phyloP scores from a whole-genome alignment of 2,797 vertebrate species.

The Moxostoma hubbsi region DNA sequence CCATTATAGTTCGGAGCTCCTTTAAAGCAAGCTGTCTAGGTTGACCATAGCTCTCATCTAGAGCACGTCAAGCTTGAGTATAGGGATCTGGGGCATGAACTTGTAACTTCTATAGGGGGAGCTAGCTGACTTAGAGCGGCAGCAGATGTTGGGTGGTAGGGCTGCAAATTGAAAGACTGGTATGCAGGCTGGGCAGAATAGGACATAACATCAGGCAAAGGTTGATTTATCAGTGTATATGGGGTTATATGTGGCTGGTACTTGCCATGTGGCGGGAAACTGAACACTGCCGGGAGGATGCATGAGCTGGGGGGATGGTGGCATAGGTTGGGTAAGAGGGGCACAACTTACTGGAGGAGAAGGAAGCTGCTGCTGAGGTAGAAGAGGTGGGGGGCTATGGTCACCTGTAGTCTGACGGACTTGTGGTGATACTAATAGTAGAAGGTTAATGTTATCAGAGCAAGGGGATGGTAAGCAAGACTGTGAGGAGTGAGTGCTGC shows the following conservation, averaged over 20 bases:
- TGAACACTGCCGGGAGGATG: no score
- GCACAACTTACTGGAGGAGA: no score
- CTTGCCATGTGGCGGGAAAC: background rate
- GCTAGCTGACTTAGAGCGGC: background rate
- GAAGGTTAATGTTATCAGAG: no score
- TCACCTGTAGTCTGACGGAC: no score
- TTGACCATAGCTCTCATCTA: no score
- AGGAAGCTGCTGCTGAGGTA: no score
- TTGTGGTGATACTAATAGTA: no score
- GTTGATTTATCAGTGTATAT: background rate
- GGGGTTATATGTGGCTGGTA: background rate
- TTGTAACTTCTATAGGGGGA: background rate
- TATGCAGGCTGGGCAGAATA: background rate
- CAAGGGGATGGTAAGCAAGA: no score
- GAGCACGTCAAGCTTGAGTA: background rate
- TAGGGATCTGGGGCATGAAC: background rate
- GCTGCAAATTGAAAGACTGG: no score
- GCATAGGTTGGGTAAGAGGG: no score
- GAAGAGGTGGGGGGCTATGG: no score
- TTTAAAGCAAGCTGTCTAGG: background rate
- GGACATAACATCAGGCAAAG: background rate
- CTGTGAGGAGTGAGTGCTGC: background rate
- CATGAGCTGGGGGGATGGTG: no score
- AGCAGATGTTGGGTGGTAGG: background rate
- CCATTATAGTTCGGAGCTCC: background rate